phyloP scores from a whole-genome alignment of 2,888 invertebrate species.

The Eucriotettix oculatus region DNA sequence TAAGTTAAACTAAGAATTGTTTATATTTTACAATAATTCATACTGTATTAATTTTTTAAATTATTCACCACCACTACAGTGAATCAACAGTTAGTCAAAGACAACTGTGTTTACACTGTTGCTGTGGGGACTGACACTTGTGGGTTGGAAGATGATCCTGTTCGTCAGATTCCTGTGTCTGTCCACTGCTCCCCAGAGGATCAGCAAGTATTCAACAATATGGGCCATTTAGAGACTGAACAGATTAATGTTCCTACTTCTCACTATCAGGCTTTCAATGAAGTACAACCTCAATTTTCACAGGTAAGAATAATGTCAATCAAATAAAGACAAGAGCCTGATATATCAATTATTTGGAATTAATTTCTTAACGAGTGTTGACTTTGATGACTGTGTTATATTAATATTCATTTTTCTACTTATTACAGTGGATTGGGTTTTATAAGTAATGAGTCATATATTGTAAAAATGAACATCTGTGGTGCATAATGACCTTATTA shows the following conservation, averaged over 20 bases:
- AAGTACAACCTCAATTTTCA: too few relatives aligned
- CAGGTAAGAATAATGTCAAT: too few relatives aligned
- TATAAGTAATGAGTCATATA: too few relatives aligned
- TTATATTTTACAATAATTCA: background rate
- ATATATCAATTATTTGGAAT: too few relatives aligned
- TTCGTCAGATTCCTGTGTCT: conserved; percentile 6
- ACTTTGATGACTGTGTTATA: too few relatives aligned
- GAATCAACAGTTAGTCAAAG: conserved; percentile 5
- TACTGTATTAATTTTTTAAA: background rate
- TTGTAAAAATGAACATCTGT: too few relatives aligned
- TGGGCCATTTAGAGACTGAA: background rate
- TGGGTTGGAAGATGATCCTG: conserved; percentile 1
- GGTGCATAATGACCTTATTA: too few relatives aligned
- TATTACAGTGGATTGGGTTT: too few relatives aligned
- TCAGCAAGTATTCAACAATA: conserved; percentile 2
- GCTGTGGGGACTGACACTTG: conserved; percentile 5
- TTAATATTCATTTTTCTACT: too few relatives aligned
- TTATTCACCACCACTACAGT: background rate
- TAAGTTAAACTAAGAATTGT: background rate
- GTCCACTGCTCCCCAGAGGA: conserved; percentile 2
- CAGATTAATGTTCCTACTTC: background rate
- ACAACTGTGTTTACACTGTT: conserved; percentile 7
- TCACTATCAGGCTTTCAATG: too few relatives aligned
- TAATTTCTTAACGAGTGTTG: too few relatives aligned
- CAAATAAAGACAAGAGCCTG: too few relatives aligned